These are phyloP conservation scores for Sphaeridia pumilis DNA, from an alignment of 2,888 invertebrate genomes.

Conservation along the genomic window DNA sequence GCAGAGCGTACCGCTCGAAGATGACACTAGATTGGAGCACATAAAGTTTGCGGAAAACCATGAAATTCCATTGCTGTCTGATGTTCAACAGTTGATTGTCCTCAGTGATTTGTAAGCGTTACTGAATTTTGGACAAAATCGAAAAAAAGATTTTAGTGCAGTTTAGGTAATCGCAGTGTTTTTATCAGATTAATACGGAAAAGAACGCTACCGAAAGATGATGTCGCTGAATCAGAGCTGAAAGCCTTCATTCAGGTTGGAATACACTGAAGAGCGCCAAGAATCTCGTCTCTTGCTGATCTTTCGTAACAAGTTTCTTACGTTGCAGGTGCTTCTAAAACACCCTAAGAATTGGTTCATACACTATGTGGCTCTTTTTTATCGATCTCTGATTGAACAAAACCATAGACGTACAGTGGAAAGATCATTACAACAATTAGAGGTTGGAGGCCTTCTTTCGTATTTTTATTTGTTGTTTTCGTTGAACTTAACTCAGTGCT, in stretches of 20 bases:
- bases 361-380: conserved; percentile 58
- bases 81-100: conserved; percentile 65
- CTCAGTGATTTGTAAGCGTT: conserved; percentile 58
- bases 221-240: conserved; percentile 46
- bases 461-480: background rate
- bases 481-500: background rate
- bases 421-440: conserved; percentile 72
- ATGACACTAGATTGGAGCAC: conserved; percentile 73
- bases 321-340: conserved; percentile 45
- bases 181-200: conserved; percentile 37
- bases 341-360: conserved; percentile 64
- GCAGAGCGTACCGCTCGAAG: conserved; percentile 58
- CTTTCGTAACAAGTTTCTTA: conserved; percentile 9
- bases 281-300: background rate
- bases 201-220: conserved; percentile 66
- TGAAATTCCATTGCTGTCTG: conserved; percentile 48
- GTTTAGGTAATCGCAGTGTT: background rate
- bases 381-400: conserved; percentile 65
- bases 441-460: conserved; percentile 39
- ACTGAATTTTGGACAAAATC: background rate
- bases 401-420: conserved; percentile 70
- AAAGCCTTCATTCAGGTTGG: conserved; percentile 10
- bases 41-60: conserved; percentile 56
- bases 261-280: background rate
- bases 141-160: background rate